Evolutionary conservation across 2,888 invertebrate species (phyloP).

Genomic region (Cerastis rubricosa): DNA sequence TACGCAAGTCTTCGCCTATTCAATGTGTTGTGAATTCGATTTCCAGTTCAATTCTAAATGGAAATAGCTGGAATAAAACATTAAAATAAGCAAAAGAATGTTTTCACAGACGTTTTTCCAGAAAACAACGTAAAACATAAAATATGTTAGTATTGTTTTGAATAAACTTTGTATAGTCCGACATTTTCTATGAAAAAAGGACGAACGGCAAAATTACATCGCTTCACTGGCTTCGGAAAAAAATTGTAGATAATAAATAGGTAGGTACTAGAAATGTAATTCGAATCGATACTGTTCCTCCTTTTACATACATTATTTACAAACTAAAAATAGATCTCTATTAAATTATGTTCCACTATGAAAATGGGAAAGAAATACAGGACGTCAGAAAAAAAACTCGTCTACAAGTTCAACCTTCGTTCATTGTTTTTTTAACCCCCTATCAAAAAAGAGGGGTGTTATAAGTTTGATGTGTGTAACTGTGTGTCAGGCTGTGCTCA

Average conservation of each 20-base stretch:
- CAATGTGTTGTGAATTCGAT: conserved; percentile 10
- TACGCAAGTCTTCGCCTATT: not conserved
- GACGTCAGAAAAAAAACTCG: no score
- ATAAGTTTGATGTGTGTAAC: no score
- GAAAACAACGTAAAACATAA: no score
- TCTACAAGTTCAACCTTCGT: no score
- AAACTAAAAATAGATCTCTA: no score
- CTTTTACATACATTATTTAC: no score
- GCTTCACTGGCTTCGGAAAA: not conserved
- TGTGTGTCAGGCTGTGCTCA: no score
- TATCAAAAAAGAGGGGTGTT: no score
- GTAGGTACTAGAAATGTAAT: not conserved
- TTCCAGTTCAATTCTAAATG: conserved; percentile 18
- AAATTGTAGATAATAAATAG: not conserved
- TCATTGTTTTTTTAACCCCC: no score
- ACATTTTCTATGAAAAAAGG: not conserved
- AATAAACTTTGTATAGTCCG: not conserved
- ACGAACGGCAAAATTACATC: not conserved
- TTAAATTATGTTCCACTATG: no score
- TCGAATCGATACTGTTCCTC: not conserved
- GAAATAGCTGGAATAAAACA: conserved; percentile 17
- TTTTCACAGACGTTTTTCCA: not conserved
- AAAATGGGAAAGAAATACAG: no score
- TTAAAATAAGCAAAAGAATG: conserved; percentile 3
- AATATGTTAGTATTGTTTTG: not conserved